A percentile compares a stretch with the other conserved stretches of the same genome.
phyloP scores from a whole-genome alignment of 2,888 invertebrate genomes.

The Caenorhabditis sp. region DNA sequence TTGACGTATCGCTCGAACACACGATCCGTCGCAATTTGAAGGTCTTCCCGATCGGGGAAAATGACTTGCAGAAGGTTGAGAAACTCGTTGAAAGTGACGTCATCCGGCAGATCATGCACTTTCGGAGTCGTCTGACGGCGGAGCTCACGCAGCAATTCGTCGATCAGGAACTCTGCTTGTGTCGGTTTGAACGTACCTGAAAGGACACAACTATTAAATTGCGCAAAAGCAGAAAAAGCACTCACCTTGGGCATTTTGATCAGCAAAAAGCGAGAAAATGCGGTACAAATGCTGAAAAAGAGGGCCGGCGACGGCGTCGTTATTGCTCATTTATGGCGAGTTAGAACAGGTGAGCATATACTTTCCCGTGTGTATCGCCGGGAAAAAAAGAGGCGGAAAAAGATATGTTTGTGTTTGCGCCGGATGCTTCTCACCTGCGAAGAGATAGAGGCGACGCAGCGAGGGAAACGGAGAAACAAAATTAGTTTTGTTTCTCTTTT shows the following conservation, averaged over 20 bases:
- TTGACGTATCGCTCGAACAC: conserved; percentile 61
- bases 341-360: not conserved
- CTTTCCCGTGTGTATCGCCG: not conserved
- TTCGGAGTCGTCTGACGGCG: conserved; percentile 62
- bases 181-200: conserved; percentile 44
- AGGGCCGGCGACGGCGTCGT: conserved; percentile 28
- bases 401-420: conserved; percentile 23
- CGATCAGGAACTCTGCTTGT: conserved; percentile 58
- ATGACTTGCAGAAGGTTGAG: conserved; percentile 58
- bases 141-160: conserved; percentile 60
- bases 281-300: conserved; percentile 54
- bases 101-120: conserved; percentile 55
- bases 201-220: not conserved
- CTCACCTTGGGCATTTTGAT: conserved; percentile 40
- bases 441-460: conserved; percentile 9
- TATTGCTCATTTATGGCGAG: conserved; percentile 12
- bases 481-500: conserved; percentile 40
- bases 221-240: not conserved
- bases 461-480: conserved; percentile 24
- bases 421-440: conserved; percentile 48
- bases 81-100: conserved; percentile 64
- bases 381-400: conserved; percentile 1
- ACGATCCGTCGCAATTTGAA: conserved; percentile 55
- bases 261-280: conserved; percentile 56
- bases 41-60: conserved; percentile 56